These are phyloP conservation scores for Sakesphorus luctuosus DNA, from an alignment of 2,113 vertebrate species.

Conservation along the genomic window DNA sequence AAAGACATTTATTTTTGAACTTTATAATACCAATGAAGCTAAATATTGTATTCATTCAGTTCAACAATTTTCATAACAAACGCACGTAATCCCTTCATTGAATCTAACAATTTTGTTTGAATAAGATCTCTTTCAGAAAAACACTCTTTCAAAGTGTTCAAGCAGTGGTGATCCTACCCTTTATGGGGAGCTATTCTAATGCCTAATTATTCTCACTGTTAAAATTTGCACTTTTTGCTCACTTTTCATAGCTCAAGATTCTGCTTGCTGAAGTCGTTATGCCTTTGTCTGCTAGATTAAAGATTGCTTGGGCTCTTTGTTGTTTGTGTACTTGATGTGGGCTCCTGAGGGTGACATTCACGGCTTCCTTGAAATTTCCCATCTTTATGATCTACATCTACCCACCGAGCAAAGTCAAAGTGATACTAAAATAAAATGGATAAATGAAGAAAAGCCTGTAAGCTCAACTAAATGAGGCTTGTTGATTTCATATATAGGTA, in stretches of 20 bases:
- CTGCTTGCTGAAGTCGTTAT: neutral
- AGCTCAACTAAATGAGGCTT: neutral
- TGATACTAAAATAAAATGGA: neutral
- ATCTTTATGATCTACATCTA: neutral
- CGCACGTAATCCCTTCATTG: neutral
- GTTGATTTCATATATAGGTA: neutral
- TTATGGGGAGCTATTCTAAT: neutral
- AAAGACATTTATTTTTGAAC: neutral
- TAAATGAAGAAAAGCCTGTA: neutral
- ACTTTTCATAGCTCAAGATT: neutral
- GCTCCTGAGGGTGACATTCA: neutral
- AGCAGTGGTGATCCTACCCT: neutral
- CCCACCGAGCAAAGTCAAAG: neutral
- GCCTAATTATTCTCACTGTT: neutral
- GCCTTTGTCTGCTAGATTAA: slow-evolving; percentile 14
- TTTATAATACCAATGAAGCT: neutral
- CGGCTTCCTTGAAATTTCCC: neutral
- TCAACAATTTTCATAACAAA: neutral
- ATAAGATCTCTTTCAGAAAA: neutral
- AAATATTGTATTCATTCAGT: neutral
- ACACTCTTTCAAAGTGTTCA: neutral
- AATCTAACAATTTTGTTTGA: neutral
- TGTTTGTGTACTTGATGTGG: neutral
- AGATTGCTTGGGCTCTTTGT: neutral
- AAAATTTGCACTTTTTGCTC: neutral